A percentile compares a stretch with the other conserved stretches of the same genome.
Evolutionary conservation across 1,140 invertebrate genomes (phyloP).

Genomic region (Apis dorsata): DNA sequence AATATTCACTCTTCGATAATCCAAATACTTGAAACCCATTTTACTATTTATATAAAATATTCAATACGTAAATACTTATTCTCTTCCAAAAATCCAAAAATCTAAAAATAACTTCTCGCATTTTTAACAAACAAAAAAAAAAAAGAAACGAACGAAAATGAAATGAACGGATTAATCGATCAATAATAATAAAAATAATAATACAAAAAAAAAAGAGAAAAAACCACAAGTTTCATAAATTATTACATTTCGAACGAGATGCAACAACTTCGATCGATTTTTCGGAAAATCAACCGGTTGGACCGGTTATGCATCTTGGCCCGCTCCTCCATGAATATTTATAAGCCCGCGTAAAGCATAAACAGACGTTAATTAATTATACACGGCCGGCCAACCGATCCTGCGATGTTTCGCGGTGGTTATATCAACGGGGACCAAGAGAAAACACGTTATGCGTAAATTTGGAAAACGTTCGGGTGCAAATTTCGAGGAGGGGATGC

Average conservation of each 20-base stretch:
- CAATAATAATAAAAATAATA: too few relatives aligned
- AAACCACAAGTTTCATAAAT: too few relatives aligned
- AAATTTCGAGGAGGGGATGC: slow-evolving; percentile 11
- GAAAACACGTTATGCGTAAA: slow-evolving; percentile 38
- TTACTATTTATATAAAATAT: too few relatives aligned
- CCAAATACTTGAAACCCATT: too few relatives aligned
- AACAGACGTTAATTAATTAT: slow-evolving; percentile 50
- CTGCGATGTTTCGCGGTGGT: slow-evolving; percentile 1
- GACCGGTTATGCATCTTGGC: not conserved
- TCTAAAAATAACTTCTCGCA: too few relatives aligned
- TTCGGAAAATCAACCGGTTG: not conserved
- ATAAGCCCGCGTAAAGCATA: slow-evolving; percentile 35
- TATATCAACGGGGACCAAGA: slow-evolving; percentile 10
- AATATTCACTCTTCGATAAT: too few relatives aligned
- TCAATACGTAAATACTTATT: too few relatives aligned
- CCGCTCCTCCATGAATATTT: slow-evolving; percentile 23
- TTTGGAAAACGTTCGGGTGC: slow-evolving; percentile 30
- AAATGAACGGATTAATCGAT: too few relatives aligned
- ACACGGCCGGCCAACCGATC: slow-evolving; percentile 7
- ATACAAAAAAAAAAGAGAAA: too few relatives aligned
- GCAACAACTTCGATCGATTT: not conserved
- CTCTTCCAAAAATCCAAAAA: too few relatives aligned
- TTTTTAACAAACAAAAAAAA: too few relatives aligned
- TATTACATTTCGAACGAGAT: not conserved
- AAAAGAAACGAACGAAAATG: too few relatives aligned